Base-by-base conservation (phyloP, 2,113 vertebrate species). In the Lampris incognitus region DNA sequence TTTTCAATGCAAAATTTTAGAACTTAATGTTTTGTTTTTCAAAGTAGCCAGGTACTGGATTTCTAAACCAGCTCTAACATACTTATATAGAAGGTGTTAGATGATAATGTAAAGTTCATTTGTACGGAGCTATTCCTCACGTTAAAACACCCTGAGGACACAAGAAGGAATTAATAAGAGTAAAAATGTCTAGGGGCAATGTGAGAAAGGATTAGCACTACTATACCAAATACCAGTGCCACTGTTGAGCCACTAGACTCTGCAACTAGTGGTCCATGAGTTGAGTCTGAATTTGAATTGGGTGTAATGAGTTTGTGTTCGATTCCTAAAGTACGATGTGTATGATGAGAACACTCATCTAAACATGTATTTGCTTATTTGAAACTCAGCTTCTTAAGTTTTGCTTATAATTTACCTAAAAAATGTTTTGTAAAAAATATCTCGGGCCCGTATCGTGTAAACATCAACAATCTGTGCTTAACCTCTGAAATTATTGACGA, bases 111-210 rank as follows among this genome's bases (percentile, higher is more conserved):
- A 48, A 76, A 65, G 46, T n/a, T 77, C 36, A 44, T 51, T 44
- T 58, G n/a, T 7, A 49, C 55, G 40, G 70, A 54, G 70, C n/a
- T 13, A 44, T 58, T 52, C 37, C 55, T 9, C 50, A 50, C 79
- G 70, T 71, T 74, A 57, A 79, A 40, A 66, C 55, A 50, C 52
- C 74, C 54, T 66, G 83, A 76, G 66, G 60, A 51, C 58, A 69
- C 65, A 73, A 70, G 77, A 39, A 71, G 60, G 74, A 87, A 82
- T 85, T 90, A 92, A 94, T 94, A 92, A 93, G 75, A 69, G 76
- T 63, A 93, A 87, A 88, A 92, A 94, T 94, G 86, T 95, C 83
- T 82, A 76, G 80, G 59, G 80, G 78, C 76, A 59, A 57, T 90
- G 93, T 88, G 73, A 93, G 66, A 84, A 82, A 63, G 74, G 86